phyloP scores from a whole-genome alignment of 2,888 invertebrate genomes.

The Euclidia mi region DNA sequence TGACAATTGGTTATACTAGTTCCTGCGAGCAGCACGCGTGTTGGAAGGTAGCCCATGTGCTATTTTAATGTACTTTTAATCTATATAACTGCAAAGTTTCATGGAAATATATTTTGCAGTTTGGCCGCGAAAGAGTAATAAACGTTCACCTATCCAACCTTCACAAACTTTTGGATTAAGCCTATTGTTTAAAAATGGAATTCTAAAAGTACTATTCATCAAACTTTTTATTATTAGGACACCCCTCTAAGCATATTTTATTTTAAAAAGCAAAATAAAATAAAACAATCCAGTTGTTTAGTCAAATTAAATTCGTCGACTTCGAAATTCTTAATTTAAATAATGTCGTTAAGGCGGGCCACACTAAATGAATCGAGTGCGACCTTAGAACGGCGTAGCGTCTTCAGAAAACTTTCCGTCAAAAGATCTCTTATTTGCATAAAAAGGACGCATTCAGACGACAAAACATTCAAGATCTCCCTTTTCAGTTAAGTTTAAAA shows the following conservation, averaged over 20 bases:
- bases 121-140: no score
- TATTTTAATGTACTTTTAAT: no score
- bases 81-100: no score
- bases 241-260: constrained; percentile 38
- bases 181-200: no score
- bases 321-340: constrained; percentile 82
- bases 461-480: constrained; percentile 84
- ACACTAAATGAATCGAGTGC: constrained; percentile 75
- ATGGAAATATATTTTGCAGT: no score
- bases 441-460: constrained; percentile 84
- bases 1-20: no score
- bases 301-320: constrained; percentile 76
- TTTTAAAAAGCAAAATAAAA: constrained; percentile 52
- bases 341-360: constrained; percentile 78
- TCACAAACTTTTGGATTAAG: no score
- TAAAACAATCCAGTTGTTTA: constrained; percentile 69
- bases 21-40: no score
- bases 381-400: constrained; percentile 62
- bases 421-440: constrained; percentile 82
- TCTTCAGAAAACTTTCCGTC: constrained; percentile 67
- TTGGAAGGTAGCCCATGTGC: no score
- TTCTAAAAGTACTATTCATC: no score
- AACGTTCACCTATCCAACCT: no score
- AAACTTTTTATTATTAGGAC: constrained; percentile 6
- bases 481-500: constrained; percentile 87